Evolutionary conservation across 1,140 invertebrate species (phyloP).

Genomic region (Venturia canescens): DNA sequence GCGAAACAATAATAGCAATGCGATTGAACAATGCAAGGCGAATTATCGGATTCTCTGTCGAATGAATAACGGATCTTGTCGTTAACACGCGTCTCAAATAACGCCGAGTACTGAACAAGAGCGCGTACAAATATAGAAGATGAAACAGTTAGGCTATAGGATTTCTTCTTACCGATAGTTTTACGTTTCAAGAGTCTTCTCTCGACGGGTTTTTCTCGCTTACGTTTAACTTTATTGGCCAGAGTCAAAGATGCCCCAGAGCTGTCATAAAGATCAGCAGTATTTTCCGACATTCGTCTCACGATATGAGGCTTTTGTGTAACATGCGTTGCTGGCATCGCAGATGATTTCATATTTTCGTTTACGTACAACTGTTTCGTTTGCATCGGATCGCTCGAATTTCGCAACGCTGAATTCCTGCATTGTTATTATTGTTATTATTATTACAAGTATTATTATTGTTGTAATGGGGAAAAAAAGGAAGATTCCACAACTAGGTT

Average conservation of each 20-base stretch:
- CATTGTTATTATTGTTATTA: constrained; percentile 21
- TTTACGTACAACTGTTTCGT: constrained; percentile 52
- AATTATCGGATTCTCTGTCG: no score
- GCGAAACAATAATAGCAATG: no score
- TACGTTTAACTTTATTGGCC: constrained; percentile 48
- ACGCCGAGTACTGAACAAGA: no score
- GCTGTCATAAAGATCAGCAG: constrained; percentile 39
- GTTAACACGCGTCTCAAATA: background rate
- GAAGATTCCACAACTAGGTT: no score
- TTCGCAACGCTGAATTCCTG: constrained; percentile 50
- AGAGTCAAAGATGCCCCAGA: constrained; percentile 41
- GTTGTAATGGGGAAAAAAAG: no score
- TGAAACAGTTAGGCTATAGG: background rate
- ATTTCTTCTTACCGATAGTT: constrained; percentile 58
- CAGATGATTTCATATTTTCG: constrained; percentile 48
- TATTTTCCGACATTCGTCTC: constrained; percentile 28
- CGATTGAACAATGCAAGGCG: no score
- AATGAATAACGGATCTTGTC: no score
- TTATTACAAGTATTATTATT: no score
- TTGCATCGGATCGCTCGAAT: constrained; percentile 44
- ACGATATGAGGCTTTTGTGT: constrained; percentile 43
- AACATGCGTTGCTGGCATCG: constrained; percentile 41
- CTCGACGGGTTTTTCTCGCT: constrained; percentile 46
- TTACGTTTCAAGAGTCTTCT: constrained; percentile 57
- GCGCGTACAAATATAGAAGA: no score